These are phyloP conservation scores for Drosophila watanabei DNA, from an alignment of 1,140 invertebrate genomes.

Conservation along the genomic window DNA sequence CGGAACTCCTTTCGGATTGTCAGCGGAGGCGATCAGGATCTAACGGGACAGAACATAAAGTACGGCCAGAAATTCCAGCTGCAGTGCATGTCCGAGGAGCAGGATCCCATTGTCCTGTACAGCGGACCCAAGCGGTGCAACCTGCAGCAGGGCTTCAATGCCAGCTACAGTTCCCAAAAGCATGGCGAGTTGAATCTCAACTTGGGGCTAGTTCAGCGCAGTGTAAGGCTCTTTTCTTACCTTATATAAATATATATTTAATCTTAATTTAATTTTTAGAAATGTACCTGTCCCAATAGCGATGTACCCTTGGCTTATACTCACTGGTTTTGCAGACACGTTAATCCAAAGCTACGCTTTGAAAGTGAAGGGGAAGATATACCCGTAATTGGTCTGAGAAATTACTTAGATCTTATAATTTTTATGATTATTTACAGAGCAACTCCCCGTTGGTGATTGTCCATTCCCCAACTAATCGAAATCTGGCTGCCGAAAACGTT, in stretches of 20 bases:
- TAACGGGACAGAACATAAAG: constrained; percentile 59
- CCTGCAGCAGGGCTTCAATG: constrained; percentile 52
- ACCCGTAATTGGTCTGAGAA: constrained; percentile 48
- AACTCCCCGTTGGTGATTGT: constrained; percentile 76
- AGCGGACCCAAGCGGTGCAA: constrained; percentile 66
- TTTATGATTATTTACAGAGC: constrained; percentile 35
- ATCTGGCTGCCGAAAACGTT: constrained; percentile 78
- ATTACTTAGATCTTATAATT: too few species aligned
- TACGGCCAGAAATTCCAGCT: constrained; percentile 77
- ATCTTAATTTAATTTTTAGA: constrained; percentile 34
- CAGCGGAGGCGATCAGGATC: constrained; percentile 64
- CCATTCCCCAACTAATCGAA: constrained; percentile 74
- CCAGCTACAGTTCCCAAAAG: constrained; percentile 63
- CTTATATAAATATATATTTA: background rate
- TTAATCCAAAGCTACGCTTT: constrained; percentile 70
- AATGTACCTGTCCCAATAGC: constrained; percentile 48
- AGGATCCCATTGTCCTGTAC: constrained; percentile 69
- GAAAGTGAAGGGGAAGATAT: constrained; percentile 69
- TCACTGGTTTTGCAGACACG: constrained; percentile 71
- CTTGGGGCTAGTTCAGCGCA: constrained; percentile 64
- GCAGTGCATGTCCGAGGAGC: constrained; percentile 56
- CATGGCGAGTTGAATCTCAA: constrained; percentile 72
- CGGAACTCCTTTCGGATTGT: constrained; percentile 78
- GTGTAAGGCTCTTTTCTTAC: constrained; percentile 31
- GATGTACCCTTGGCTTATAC: constrained; percentile 65